These are phyloP conservation scores for Leucania comma DNA, from an alignment of 2,888 invertebrate genomes.

Conservation along the genomic window DNA sequence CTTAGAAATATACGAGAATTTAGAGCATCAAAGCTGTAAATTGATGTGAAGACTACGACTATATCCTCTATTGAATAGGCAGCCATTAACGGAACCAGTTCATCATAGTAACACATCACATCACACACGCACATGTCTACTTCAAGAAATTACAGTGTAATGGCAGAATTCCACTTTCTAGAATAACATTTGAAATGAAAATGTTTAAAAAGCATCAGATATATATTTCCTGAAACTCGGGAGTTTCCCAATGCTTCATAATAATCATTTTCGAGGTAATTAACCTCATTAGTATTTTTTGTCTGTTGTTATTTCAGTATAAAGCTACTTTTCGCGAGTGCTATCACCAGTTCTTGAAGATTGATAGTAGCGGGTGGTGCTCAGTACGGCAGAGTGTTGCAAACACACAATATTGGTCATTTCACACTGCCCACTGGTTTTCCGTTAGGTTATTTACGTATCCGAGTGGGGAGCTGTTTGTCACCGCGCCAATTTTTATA, in stretches of 20 bases:
- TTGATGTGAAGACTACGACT: not conserved
- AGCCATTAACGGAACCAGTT: slow-evolving; percentile 20
- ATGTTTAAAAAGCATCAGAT: not conserved
- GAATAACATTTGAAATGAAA: slow-evolving; percentile 11
- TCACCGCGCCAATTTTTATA: slow-evolving; percentile 84
- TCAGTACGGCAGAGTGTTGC: slow-evolving; percentile 29
- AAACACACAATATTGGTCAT: slow-evolving; percentile 64
- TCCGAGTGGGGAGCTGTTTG: slow-evolving; percentile 76
- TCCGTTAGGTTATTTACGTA: slow-evolving; percentile 76
- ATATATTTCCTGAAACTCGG: not conserved
- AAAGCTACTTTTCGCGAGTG: slow-evolving; percentile 12
- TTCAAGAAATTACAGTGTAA: slow-evolving; percentile 13
- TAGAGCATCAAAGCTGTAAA: slow-evolving; percentile 7
- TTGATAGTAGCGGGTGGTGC: slow-evolving; percentile 16
- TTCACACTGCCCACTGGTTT: slow-evolving; percentile 74
- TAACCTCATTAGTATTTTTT: slow-evolving; percentile 36
- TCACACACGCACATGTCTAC: slow-evolving; percentile 10
- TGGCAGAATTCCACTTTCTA: slow-evolving; percentile 28
- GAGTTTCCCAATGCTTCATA: slow-evolving; percentile 22
- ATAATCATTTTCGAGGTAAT: slow-evolving; percentile 36
- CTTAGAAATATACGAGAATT: slow-evolving; percentile 13
- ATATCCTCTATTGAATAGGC: slow-evolving; percentile 2
- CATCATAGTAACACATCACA: slow-evolving; percentile 17
- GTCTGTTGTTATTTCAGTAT: not conserved
- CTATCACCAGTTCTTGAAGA: slow-evolving; percentile 29